phyloP scores from a whole-genome alignment of 2,888 invertebrate species.

The Philopedon plagiatum region DNA sequence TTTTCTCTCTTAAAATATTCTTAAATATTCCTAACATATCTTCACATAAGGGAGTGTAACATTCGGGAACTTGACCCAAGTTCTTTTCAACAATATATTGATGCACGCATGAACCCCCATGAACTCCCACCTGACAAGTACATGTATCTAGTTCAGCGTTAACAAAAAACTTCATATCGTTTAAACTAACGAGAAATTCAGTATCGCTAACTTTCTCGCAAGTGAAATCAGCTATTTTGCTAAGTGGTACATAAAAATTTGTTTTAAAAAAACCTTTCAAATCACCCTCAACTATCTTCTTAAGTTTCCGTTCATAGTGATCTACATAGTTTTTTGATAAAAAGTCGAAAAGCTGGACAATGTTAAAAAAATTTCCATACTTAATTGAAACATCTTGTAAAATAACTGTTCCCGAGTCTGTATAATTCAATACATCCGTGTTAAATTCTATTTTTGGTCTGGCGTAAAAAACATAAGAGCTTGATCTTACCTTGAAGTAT shows the following conservation, averaged over 20 bases:
- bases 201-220: conserved; percentile 29
- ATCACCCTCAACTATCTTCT: conserved; percentile 28
- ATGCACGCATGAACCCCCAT: conserved; percentile 37
- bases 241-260: conserved; percentile 34
- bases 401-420: conserved; percentile 34
- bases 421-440: conserved; percentile 33
- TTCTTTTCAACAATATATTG: conserved; percentile 39
- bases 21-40: conserved; percentile 29
- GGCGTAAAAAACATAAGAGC: conserved; percentile 27
- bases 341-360: conserved; percentile 34
- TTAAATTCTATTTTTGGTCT: conserved; percentile 34
- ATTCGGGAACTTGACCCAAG: conserved; percentile 31
- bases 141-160: conserved; percentile 39
- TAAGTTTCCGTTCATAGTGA: conserved; percentile 38
- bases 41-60: conserved; percentile 30
- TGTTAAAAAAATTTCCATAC: conserved; percentile 32
- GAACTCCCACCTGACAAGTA: conserved; percentile 32
- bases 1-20: conserved; percentile 27
- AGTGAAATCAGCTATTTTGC: conserved; percentile 20
- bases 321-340: conserved; percentile 25
- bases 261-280: conserved; percentile 41
- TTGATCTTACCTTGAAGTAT: conserved; percentile 23
- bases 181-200: conserved; percentile 29
- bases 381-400: conserved; percentile 33
- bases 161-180: conserved; percentile 28